Evolutionary conservation across 2,888 invertebrate species (phyloP).

Genomic region (Syrista parreyssii): DNA sequence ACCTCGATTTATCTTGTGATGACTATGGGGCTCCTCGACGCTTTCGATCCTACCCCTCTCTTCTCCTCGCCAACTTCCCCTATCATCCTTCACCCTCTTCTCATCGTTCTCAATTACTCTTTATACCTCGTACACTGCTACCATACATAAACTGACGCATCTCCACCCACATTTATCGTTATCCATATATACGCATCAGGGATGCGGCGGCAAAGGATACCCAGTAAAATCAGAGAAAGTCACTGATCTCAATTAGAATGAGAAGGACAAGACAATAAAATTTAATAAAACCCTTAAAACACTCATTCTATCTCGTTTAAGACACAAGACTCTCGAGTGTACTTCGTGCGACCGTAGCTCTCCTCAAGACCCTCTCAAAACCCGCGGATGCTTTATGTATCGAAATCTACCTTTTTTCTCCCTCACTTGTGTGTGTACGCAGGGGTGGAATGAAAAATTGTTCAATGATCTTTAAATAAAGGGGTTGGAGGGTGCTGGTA

Average conservation of each 20-base stretch:
- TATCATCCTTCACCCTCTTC: slow-evolving; percentile 11
- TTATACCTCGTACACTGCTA: neutral
- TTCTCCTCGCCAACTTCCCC: slow-evolving; percentile 10
- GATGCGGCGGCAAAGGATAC: neutral
- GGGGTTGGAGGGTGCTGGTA: neutral
- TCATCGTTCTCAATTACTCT: neutral
- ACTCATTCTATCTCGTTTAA: neutral
- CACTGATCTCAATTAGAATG: neutral
- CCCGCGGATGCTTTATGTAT: neutral
- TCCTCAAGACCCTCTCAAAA: neutral
- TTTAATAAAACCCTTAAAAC: neutral
- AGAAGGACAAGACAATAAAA: neutral
- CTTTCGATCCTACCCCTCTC: slow-evolving; percentile 16
- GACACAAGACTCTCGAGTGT: neutral
- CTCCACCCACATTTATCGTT: neutral
- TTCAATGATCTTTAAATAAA: neutral
- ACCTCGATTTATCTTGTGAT: neutral
- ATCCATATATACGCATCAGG: neutral
- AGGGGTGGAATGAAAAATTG: neutral
- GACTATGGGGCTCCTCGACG: neutral
- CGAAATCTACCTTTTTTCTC: neutral
- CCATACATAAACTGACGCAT: neutral
- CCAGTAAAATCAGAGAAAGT: neutral
- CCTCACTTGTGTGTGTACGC: neutral
- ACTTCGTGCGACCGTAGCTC: neutral